Base-by-base conservation (phyloP, 2,888 invertebrate genomes). In the Alitta virens region DNA sequence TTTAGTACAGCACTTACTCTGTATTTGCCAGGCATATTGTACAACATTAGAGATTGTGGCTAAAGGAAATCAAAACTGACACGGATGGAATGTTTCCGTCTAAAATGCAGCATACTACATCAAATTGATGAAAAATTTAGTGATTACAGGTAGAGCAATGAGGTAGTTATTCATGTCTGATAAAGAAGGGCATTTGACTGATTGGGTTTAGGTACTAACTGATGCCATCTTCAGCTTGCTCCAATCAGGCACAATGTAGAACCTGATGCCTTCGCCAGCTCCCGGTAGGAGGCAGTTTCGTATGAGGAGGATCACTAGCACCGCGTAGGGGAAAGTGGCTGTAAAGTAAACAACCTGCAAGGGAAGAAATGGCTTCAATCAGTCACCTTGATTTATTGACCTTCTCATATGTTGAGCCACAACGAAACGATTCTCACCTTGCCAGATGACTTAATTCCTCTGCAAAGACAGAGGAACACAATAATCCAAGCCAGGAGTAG, bases 391-490 rank as follows among this genome's bases (percentile, higher is more conserved):
- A 33, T 33, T n/a, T n/a, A n/a, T n/a, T n/a, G n/a, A n/a, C n/a
- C n/a, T n/a, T n/a, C n/a, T n/a, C n/a, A n/a, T n/a, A n/a, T n/a
- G n/a, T n/a, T n/a, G n/a, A n/a, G n/a, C n/a, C n/a, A n/a, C n/a
- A n/a, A n/a, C n/a, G n/a, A n/a, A n/a, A n/a, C n/a, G n/a, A 49
- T 3, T 42, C 40, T 27, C n/a, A 70, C 70, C 73, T 78, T 78
- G 25, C 79, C 78, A 1, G 78, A 76, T 1, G 77, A 75, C 61
- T 78, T 78, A 64, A 79, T 73, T 2, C 78, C 79, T 60, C 75
- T 78, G 66, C 74, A 74, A 24, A 79, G 68, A 61, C 78, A 78
- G 66, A 76, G 71, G 69, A 77, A 78, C 61, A 79, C 73, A 56
- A 79, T 66, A 16, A 76, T 46, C 79, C 79, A 79, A 52, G 77